A percentile compares a stretch with the other conserved stretches of the same genome.
These are phyloP conservation scores for Pseudococcus longispinus DNA, from an alignment of 2,888 invertebrate species.

Conservation along the genomic window DNA sequence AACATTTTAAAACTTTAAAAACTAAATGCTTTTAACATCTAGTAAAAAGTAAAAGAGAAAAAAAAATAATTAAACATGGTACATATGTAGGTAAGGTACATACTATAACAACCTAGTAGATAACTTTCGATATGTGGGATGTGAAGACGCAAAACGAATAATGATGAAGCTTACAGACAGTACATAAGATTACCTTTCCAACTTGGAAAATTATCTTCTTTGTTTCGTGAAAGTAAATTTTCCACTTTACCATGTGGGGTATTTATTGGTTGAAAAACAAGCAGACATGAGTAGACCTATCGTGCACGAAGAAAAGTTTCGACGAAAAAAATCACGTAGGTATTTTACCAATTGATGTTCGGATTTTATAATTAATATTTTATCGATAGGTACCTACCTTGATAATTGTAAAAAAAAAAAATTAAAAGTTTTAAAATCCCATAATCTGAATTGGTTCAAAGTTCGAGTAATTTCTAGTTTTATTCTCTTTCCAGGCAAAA, in stretches of 20 bases:
- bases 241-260: neutral
- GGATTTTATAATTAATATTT: neutral
- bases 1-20: conserved; percentile 38
- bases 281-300: neutral
- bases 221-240: neutral
- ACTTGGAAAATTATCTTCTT: neutral
- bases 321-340: neutral
- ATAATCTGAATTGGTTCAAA: too few relatives aligned
- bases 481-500: neutral
- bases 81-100: conserved; percentile 8
- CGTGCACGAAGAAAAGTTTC: neutral
- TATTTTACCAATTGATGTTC: neutral
- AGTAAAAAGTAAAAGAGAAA: neutral
- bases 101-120: neutral
- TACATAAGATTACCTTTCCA: neutral
- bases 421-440: too few relatives aligned
- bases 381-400: neutral
- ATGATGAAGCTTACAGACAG: conserved; percentile 5
- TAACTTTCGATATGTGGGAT: conserved; percentile 30
- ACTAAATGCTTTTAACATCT: conserved; percentile 10
- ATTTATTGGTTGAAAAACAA: neutral
- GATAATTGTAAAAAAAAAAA: too few relatives aligned
- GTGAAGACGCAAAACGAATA: conserved; percentile 11
- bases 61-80: conserved; percentile 33
- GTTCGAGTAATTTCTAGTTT: neutral